Percentiles rank a stretch among this genome's conserved stretches.
Evolutionary conservation across 2,797 vertebrate genomes (phyloP).

Genomic region (Poecilia gillii): DNA sequence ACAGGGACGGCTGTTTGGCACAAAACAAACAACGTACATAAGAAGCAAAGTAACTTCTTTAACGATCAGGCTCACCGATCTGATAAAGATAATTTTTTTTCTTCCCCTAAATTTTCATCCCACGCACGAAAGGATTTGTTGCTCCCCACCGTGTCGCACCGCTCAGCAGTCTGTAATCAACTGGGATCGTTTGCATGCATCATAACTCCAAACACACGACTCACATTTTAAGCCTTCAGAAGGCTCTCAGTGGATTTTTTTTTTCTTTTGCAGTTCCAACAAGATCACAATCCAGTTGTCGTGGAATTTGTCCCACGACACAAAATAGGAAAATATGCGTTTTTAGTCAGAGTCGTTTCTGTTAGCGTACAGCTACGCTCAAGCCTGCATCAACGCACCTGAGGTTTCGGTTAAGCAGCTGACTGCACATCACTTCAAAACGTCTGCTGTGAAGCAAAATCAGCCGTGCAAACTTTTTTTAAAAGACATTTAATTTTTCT

Average conservation of each 20-base stretch:
- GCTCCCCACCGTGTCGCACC: not conserved
- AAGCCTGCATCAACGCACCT: constrained; percentile 45
- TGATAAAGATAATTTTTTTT: not conserved
- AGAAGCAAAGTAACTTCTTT: not conserved
- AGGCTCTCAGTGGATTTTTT: constrained; percentile 1
- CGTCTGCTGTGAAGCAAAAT: constrained; percentile 26
- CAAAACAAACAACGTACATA: constrained; percentile 16
- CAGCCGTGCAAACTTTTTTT: not conserved
- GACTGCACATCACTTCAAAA: constrained; percentile 43
- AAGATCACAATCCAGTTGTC: constrained; percentile 4
- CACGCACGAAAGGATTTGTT: not conserved
- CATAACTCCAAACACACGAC: too few species aligned
- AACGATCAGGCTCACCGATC: not conserved
- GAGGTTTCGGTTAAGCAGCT: constrained; percentile 49
- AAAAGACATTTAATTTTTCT: not conserved
- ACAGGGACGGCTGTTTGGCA: constrained; percentile 62
- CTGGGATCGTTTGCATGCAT: not conserved
- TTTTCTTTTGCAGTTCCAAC: not conserved
- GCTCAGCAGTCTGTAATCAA: not conserved
- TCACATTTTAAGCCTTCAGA: constrained; percentile 9
- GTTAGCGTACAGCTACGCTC: constrained; percentile 34
- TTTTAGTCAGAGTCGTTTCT: not conserved
- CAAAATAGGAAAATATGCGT: not conserved
- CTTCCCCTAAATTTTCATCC: not conserved
- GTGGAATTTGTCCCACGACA: not conserved